Percentiles rank a stretch among this genome's conserved stretches.
Evolutionary conservation across 2,797 vertebrate species (phyloP).

Genomic region (Crax fasciolata): DNA sequence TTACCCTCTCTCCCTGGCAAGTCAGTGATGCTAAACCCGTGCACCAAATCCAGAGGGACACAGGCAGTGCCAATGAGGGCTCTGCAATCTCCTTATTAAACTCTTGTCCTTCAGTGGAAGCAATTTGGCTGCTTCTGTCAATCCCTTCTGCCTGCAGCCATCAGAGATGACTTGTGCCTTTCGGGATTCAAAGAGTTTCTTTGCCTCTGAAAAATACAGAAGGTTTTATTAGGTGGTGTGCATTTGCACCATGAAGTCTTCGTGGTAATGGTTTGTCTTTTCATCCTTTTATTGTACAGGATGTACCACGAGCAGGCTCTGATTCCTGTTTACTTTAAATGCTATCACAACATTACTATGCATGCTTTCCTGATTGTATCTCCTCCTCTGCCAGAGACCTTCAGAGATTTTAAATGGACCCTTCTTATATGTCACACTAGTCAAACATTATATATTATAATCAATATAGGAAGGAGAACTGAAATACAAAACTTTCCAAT

Average conservation of each 20-base stretch:
- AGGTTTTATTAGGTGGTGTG: neutral
- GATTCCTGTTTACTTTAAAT: conserved; percentile 69
- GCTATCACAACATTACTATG: neutral
- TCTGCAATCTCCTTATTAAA: neutral
- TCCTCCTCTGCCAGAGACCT: neutral
- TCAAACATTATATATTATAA: neutral
- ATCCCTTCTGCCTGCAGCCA: neutral
- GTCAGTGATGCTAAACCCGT: neutral
- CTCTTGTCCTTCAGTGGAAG: neutral
- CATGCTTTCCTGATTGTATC: conserved; percentile 33
- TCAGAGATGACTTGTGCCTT: neutral
- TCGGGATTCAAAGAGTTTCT: neutral
- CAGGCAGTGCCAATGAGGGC: neutral
- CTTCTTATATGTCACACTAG: neutral
- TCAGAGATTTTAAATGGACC: neutral
- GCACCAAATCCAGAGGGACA: neutral
- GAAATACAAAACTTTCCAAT: neutral
- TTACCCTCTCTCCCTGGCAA: neutral
- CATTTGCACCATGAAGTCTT: neutral
- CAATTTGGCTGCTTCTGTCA: neutral
- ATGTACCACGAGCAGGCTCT: conserved; percentile 36
- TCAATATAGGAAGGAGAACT: neutral
- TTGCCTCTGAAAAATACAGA: conserved; percentile 1
- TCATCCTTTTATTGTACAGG: conserved; percentile 44
- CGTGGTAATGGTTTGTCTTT: conserved; percentile 14